Conservation (phyloP, 2,888 invertebrate species). For the Acleris sparsana region DNA sequence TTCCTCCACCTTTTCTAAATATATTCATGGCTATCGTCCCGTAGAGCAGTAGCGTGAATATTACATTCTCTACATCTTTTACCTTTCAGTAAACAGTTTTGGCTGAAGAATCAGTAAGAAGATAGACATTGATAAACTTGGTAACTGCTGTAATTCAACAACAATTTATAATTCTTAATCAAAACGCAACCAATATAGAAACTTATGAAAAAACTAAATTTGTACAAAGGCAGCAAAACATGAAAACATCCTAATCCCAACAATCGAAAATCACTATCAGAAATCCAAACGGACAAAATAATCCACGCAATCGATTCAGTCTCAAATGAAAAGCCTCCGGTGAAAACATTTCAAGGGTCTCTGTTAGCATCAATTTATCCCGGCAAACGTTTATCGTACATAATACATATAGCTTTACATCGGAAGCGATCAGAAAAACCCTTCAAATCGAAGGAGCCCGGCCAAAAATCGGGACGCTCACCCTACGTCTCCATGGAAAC, state of each 20-base stretch:
- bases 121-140: no score
- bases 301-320: slow-evolving; percentile 29
- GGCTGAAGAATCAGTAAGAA: no score
- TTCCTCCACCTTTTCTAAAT: neutral
- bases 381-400: slow-evolving; percentile 33
- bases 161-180: no score
- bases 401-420: slow-evolving; percentile 40
- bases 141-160: no score
- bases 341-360: slow-evolving; percentile 35
- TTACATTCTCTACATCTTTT: neutral
- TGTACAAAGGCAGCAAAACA: neutral
- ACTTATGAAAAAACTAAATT: neutral
- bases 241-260: neutral
- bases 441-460: slow-evolving; percentile 67
- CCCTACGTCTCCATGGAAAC: slow-evolving; percentile 66
- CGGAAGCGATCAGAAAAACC: slow-evolving; percentile 62
- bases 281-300: slow-evolving; percentile 11
- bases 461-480: slow-evolving; percentile 70
- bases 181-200: no score
- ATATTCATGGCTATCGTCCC: neutral
- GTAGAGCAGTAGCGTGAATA: neutral
- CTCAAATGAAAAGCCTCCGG: slow-evolving; percentile 33
- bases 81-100: no score
- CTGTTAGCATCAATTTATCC: slow-evolving; percentile 37
- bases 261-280: neutral